phyloP scores from a whole-genome alignment of 2,797 vertebrate genomes.

The Clamator glandarius region DNA sequence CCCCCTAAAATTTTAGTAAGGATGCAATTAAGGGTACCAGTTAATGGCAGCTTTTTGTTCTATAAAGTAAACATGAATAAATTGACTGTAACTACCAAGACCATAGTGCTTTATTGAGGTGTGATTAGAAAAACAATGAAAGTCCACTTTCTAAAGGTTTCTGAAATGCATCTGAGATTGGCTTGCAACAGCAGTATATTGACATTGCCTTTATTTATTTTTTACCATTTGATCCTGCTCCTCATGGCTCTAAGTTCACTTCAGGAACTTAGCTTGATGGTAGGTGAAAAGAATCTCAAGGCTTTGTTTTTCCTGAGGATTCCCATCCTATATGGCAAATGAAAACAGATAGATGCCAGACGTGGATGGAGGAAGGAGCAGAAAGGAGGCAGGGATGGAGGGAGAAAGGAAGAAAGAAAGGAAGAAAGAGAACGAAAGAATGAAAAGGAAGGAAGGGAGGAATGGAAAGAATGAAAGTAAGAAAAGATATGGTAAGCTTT shows the following conservation, averaged over 20 bases:
- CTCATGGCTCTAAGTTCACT: background rate
- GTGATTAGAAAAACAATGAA: background rate
- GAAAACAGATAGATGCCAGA: background rate
- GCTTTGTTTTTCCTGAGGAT: background rate
- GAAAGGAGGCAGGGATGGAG: background rate
- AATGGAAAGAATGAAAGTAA: background rate
- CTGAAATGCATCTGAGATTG: background rate
- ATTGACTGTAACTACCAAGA: background rate
- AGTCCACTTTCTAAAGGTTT: background rate
- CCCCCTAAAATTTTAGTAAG: background rate
- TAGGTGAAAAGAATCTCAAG: background rate
- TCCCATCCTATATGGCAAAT: background rate
- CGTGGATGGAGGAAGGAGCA: rapidly evolving
- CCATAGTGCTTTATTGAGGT: background rate
- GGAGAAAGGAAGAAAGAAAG: rapidly evolving
- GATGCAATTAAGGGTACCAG: background rate
- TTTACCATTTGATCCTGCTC: background rate
- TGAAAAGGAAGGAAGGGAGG: rapidly evolving
- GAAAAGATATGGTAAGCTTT: background rate
- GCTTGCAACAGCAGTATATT: background rate
- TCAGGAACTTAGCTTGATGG: background rate
- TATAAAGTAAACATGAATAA: slow-evolving; percentile 7
- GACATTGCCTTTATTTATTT: background rate
- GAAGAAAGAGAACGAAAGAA: background rate
- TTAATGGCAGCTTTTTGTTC: background rate